Base-by-base conservation (phyloP, 2,797 vertebrate species). In the Gila robusta region DNA sequence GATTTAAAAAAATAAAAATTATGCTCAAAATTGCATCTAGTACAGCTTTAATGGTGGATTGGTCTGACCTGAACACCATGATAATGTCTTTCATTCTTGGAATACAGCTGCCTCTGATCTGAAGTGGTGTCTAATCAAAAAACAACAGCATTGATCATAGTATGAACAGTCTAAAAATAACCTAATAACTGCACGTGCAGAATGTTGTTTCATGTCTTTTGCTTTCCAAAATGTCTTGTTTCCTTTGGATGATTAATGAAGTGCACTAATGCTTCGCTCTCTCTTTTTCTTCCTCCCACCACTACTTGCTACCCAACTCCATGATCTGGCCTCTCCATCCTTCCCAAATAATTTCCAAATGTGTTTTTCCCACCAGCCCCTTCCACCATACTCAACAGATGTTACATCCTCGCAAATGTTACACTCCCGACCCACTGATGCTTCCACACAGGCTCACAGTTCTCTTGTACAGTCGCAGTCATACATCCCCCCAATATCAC, bases 371-470 rank as follows among this genome's bases (percentile, higher is more conserved):
- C 86, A 88, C 86, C 85, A 92, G 52, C 84, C 95, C 92, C 88
- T 93, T 89, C 92, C 96, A 93, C 88, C 94, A 91, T 95, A 94
- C 91, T 90, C 94, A 88, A 88, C 94, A 90, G 95, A 96, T 82
- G 80, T 90, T 87, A 14, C 84, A 67, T 35, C 78, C 70, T 91
- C 94, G 83, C 94, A 96, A 86, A 93, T 91, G 49, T 78, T 87
- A 74, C 83, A 87, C 17, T 84, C 86, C 47, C 89, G 84, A 49
- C 74, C 81, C 56, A 77, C 59, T 84, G 91, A 91, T 19, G 16
- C 87, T 62, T 81, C 92, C 66, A 91, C 92, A 85, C 90, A 39
- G 37, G 37, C 92, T 78, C 94, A 94, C 74, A 89, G 90, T 66
- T 92, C 94, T 71, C 54, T 93, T 87, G 90, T 93, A 73, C 91